Conservation (phyloP, 2,888 invertebrate genomes). For the Idaea straminata region DNA sequence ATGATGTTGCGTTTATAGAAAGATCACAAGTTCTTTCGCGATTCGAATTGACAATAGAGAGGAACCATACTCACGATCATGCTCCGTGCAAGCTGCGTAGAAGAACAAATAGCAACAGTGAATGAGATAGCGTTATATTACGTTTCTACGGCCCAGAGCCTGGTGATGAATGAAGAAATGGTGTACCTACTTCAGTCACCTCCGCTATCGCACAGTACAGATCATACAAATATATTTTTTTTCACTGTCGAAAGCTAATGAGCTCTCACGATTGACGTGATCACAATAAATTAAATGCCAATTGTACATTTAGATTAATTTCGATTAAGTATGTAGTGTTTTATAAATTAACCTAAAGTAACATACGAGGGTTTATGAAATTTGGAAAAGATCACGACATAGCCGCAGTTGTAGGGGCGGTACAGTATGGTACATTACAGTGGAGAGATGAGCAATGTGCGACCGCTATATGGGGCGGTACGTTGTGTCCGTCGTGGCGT, state of each 20-base stretch:
- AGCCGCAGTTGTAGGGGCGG: constrained; percentile 19
- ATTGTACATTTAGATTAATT: constrained; percentile 10
- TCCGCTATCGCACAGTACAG: constrained; percentile 25
- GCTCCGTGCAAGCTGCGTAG: constrained; percentile 92
- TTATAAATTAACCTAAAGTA: neutral
- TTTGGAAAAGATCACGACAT: constrained; percentile 17
- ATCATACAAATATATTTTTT: too few relatives aligned
- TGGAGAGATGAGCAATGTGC: constrained; percentile 7
- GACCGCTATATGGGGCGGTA: constrained; percentile 33
- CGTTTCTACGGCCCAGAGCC: constrained; percentile 46
- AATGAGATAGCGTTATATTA: constrained; percentile 74
- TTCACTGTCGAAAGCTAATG: constrained; percentile 1
- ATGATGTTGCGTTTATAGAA: constrained; percentile 28
- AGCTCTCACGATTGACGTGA: constrained; percentile 12
- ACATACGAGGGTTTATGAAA: constrained; percentile 2
- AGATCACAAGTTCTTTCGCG: constrained; percentile 30
- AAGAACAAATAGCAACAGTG: constrained; percentile 84
- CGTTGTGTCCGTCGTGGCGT: constrained; percentile 34
- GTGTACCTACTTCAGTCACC: constrained; percentile 32
- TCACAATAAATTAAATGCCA: constrained; percentile 22
- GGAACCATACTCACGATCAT: constrained; percentile 90
- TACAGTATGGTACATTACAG: constrained; percentile 1
- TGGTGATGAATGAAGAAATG: constrained; percentile 47
- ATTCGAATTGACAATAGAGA: constrained; percentile 43
- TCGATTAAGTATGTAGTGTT: neutral